Evolutionary conservation across 2,888 invertebrate species (phyloP).

Genomic region (Erynnis tages): DNA sequence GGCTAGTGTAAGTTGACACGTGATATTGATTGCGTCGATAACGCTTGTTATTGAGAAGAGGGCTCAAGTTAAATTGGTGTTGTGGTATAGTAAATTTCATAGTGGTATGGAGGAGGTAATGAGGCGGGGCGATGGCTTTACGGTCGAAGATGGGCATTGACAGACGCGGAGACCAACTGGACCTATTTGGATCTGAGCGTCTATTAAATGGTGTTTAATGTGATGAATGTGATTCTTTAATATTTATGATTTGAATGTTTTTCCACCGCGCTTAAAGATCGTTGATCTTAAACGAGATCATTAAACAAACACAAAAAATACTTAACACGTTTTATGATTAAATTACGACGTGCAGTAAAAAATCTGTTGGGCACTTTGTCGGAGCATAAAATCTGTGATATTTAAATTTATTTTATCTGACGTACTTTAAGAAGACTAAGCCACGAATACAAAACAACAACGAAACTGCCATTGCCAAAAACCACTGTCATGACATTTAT

Average conservation of each 20-base stretch:
- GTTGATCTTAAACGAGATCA: conserved; percentile 23
- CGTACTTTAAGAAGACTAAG: neutral
- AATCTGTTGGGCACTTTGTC: conserved; percentile 18
- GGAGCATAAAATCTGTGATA: conserved; percentile 12
- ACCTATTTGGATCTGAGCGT: conserved; percentile 11
- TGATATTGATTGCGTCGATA: conserved; percentile 68
- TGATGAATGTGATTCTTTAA: conserved; percentile 26
- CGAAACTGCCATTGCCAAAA: too few relatives aligned
- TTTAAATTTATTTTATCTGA: neutral
- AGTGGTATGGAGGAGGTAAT: conserved; percentile 65
- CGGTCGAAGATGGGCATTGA: conserved; percentile 68
- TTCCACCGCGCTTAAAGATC: conserved; percentile 18
- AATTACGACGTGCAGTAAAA: conserved; percentile 18
- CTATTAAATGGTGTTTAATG: conserved; percentile 26
- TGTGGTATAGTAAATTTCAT: conserved; percentile 63
- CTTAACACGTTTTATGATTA: conserved; percentile 24
- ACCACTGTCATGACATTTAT: too few relatives aligned
- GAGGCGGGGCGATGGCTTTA: conserved; percentile 76
- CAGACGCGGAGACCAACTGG: conserved; percentile 35
- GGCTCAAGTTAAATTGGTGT: conserved; percentile 58
- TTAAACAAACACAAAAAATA: conserved; percentile 24
- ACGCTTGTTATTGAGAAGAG: conserved; percentile 68
- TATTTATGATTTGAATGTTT: conserved; percentile 22
- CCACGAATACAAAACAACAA: neutral
- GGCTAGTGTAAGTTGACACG: conserved; percentile 66